Evolutionary conservation across 1,140 invertebrate species (phyloP).

Genomic region (Heliconius nattereri): DNA sequence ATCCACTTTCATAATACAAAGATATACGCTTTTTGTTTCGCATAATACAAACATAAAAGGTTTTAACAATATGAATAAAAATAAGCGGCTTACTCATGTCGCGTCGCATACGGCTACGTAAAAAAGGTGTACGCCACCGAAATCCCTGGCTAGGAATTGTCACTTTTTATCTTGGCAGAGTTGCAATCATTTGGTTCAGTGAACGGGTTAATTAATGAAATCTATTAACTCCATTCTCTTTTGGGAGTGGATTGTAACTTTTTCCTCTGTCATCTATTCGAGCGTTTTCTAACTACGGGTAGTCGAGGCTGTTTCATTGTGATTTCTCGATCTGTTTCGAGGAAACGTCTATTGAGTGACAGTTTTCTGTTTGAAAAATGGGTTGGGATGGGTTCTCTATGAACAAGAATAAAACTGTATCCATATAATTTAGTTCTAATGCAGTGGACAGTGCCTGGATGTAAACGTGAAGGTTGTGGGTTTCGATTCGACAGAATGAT

Average conservation of each 20-base stretch:
- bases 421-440: too few species aligned
- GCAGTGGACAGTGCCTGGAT: too few species aligned
- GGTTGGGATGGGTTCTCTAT: too few species aligned
- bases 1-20: slow-evolving; percentile 26
- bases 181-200: slow-evolving; percentile 76
- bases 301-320: slow-evolving; percentile 39
- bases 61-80: slow-evolving; percentile 40
- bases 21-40: slow-evolving; percentile 33
- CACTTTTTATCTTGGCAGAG: slow-evolving; percentile 75
- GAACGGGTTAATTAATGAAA: slow-evolving; percentile 81
- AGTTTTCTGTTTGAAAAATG: neutral
- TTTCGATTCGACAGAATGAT: too few species aligned
- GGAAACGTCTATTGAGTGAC: neutral
- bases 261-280: slow-evolving; percentile 68
- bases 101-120: slow-evolving; percentile 40
- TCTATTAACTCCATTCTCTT: slow-evolving; percentile 75
- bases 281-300: slow-evolving; percentile 53
- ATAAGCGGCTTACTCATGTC: slow-evolving; percentile 46
- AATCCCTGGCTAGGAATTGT: slow-evolving; percentile 69
- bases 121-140: slow-evolving; percentile 53
- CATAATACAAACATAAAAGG: slow-evolving; percentile 33
- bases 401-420: too few species aligned
- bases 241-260: slow-evolving; percentile 66
- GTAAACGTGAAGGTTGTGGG: too few species aligned
- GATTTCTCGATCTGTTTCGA: slow-evolving; percentile 44